phyloP scores from a whole-genome alignment of 2,113 vertebrate species.

The Oenanthe oenanthe region DNA sequence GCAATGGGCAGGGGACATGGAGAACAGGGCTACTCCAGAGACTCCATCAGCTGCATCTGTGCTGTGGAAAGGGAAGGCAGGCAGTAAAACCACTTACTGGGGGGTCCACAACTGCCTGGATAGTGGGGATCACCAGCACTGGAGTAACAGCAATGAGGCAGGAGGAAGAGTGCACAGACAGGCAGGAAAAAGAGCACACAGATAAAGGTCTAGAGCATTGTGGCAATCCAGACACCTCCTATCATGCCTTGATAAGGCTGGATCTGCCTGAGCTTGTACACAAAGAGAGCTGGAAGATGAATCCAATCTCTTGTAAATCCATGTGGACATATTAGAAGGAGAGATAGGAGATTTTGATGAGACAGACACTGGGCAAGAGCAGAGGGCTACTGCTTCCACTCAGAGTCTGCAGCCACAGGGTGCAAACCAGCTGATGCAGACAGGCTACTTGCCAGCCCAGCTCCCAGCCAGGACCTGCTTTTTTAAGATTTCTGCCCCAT shows the following conservation, averaged over 20 bases:
- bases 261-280: not conserved
- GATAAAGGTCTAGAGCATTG: not conserved
- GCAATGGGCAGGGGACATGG: rapidly evolving
- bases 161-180: not conserved
- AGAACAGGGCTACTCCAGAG: not conserved
- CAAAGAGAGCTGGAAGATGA: not conserved
- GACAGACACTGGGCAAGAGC: not conserved
- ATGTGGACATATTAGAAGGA: not conserved
- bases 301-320: not conserved
- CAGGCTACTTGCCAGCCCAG: not conserved
- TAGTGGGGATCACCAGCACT: not conserved
- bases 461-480: rapidly evolving
- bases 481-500: not conserved
- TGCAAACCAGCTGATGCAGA: rapidly evolving
- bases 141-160: not conserved
- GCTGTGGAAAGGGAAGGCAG: not conserved
- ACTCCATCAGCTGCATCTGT: not conserved
- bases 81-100: not conserved
- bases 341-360: not conserved
- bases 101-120: not conserved
- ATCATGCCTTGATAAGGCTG: not conserved
- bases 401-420: not conserved
- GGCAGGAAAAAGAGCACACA: not conserved
- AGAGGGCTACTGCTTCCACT: not conserved
- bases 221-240: not conserved